phyloP scores from a whole-genome alignment of 2,888 invertebrate species.

The Calephelis perditalis region DNA sequence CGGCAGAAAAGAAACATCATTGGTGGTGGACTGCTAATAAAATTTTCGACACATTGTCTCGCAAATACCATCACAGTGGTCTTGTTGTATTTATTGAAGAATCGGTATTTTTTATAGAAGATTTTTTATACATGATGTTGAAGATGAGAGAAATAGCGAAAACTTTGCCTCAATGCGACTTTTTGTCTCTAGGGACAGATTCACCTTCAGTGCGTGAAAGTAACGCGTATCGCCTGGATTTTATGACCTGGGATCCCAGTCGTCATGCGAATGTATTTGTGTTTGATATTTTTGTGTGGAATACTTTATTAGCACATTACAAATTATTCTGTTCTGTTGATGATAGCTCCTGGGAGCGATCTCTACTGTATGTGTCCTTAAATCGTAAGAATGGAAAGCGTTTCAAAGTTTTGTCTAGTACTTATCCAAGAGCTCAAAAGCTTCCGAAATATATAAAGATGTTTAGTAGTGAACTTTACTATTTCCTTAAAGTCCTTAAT shows the following conservation, averaged over 20 bases:
- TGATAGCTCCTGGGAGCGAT: constrained; percentile 49
- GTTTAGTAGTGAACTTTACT: constrained; percentile 31
- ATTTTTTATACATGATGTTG: constrained; percentile 47
- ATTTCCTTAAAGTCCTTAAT: constrained; percentile 32
- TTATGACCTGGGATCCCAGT: constrained; percentile 42
- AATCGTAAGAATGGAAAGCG: constrained; percentile 40
- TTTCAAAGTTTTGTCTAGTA: constrained; percentile 44
- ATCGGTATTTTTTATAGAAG: constrained; percentile 43
- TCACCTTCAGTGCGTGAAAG: constrained; percentile 22
- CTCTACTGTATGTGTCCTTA: constrained; percentile 44
- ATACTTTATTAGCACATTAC: constrained; percentile 47
- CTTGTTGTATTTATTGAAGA: constrained; percentile 45
- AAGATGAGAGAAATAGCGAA: constrained; percentile 43
- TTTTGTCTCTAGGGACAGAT: constrained; percentile 40
- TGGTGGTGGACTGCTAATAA: constrained; percentile 62
- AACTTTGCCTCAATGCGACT: constrained; percentile 40
- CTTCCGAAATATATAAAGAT: constrained; percentile 43
- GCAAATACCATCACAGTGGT: constrained; percentile 36
- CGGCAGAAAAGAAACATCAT: constrained; percentile 44
- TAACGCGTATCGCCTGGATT: constrained; percentile 34
- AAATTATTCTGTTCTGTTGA: constrained; percentile 47
- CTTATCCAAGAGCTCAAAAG: not conserved
- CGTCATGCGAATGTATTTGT: constrained; percentile 42
- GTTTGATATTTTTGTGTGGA: constrained; percentile 46
- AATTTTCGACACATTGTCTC: constrained; percentile 43